A percentile compares a stretch with the other conserved stretches of the same genome.
These are phyloP conservation scores for Ormyrus rosae DNA, from an alignment of 2,888 invertebrate species.

Conservation along the genomic window DNA sequence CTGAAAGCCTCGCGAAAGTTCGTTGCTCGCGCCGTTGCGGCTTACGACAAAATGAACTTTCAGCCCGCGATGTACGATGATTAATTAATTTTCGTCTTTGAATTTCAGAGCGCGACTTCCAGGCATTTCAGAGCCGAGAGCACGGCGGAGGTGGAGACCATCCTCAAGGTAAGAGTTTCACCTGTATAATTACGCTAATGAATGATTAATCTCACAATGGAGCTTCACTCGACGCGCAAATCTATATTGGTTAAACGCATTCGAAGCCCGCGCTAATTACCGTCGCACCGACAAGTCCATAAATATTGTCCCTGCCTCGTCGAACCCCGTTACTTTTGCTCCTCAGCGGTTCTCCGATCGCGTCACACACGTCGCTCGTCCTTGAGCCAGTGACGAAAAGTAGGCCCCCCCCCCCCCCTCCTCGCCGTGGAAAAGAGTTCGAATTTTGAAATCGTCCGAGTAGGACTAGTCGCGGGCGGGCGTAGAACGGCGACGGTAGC, in stretches of 20 bases:
- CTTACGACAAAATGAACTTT: constrained; percentile 29
- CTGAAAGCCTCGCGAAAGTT: constrained; percentile 52
- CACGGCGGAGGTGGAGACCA: constrained; percentile 81
- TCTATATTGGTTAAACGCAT: no score
- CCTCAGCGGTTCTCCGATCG: no score
- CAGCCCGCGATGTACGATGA: constrained; percentile 27
- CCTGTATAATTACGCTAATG: background rate
- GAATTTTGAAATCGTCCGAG: no score
- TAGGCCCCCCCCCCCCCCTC: no score
- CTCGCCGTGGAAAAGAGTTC: no score
- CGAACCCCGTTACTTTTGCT: no score
- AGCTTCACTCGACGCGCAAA: no score
- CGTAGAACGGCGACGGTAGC: background rate
- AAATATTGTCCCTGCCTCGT: no score
- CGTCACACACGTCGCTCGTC: no score
- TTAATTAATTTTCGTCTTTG: constrained; percentile 57
- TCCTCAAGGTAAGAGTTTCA: constrained; percentile 79
- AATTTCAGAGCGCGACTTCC: constrained; percentile 66
- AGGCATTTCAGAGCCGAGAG: constrained; percentile 77
- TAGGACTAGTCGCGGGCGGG: background rate
- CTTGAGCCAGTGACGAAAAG: no score
- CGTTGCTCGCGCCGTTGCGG: background rate
- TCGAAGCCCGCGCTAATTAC: no score
- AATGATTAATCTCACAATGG: background rate
- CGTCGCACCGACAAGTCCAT: no score